Base-by-base conservation (phyloP, 2,888 invertebrate species). In the Apotomis capreana region DNA sequence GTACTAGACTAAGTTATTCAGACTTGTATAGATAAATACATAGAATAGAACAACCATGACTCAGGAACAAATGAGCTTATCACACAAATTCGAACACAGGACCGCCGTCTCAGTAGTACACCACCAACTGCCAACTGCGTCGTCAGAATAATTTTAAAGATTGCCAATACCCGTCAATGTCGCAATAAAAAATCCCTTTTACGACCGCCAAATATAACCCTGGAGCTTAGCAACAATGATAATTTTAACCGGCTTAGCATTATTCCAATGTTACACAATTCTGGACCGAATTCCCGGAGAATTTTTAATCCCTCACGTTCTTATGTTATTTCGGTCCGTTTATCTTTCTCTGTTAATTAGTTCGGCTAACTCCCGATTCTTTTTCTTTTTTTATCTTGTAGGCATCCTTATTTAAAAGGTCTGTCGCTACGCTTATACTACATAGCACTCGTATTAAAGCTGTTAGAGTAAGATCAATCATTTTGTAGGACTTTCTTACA, bases 271-370 rank as follows among this genome's bases (percentile, higher is more conserved):
- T 65, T 55, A 51, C 40, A 67, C 55, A 60, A 61, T 40, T 63
- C 26, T 51, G 57, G 57, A 59, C 49, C 51, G 51, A 10, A 52
- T 58, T 64, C 57, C 44, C 15, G 63, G 57, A 54, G 72, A 73
- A 75, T 65, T 75, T 76, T 75, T 69, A 69, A 26, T 67, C 72
- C 55, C 74, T 61, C 75, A 71, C 75, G 76, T 75, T 69, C 73
- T 68, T 55, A 62, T 70, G 57, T 74, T 76, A 75, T 78, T 79
- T 77, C 78, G 68, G 70, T 77, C 71, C 68, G 74, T 75, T 75
- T 76, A 76, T 76, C 77, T 76, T 73, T 74, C 71, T 64, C 70
- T 77, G 78, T 74, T 75, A 76, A 78, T 79, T 77, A 76, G 76
- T 57, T 65, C 10, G 36, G 55, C 65, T 57, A 46, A 65, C 55